phyloP scores from a whole-genome alignment of 2,797 vertebrate species.

The Eupleurogrammus muticus region DNA sequence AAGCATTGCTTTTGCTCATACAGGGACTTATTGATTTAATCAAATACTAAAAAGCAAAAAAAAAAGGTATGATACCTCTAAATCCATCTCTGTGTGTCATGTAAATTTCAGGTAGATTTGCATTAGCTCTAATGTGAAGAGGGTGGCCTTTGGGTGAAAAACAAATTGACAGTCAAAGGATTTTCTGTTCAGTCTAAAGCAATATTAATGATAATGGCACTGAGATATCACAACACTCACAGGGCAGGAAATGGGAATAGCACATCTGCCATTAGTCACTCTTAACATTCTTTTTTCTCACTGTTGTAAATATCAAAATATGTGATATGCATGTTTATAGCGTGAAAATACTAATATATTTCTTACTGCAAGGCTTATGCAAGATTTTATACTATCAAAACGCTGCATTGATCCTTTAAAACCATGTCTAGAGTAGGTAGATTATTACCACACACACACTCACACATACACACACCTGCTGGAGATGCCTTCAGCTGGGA shows the following conservation, averaged over 20 bases:
- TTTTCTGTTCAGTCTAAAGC: constrained; percentile 60
- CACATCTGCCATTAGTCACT: constrained; percentile 16
- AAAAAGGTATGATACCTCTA: neutral
- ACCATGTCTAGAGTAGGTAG: constrained; percentile 30
- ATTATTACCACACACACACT: neutral
- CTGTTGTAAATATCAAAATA: constrained; percentile 70
- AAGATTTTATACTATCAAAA: constrained; percentile 70
- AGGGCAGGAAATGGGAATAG: constrained; percentile 9
- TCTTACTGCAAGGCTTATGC: constrained; percentile 75
- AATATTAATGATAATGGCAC: constrained; percentile 68
- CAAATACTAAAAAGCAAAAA: neutral
- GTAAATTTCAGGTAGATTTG: constrained; percentile 25
- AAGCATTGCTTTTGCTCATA: constrained; percentile 7
- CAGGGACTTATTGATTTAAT: constrained; percentile 22
- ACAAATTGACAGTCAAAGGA: constrained; percentile 3
- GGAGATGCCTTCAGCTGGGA: constrained; percentile 31
- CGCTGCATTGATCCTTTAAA: constrained; percentile 56
- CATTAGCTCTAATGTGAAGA: neutral
- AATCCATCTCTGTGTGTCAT: constrained; percentile 14
- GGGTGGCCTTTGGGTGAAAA: neutral
- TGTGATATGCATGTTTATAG: constrained; percentile 74
- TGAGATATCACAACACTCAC: constrained; percentile 38
- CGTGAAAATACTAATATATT: constrained; percentile 53
- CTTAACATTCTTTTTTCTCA: constrained; percentile 6
- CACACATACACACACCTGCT: too few species aligned